phyloP scores from a whole-genome alignment of 2,888 invertebrate genomes.

The Cosmopolites sordidus region DNA sequence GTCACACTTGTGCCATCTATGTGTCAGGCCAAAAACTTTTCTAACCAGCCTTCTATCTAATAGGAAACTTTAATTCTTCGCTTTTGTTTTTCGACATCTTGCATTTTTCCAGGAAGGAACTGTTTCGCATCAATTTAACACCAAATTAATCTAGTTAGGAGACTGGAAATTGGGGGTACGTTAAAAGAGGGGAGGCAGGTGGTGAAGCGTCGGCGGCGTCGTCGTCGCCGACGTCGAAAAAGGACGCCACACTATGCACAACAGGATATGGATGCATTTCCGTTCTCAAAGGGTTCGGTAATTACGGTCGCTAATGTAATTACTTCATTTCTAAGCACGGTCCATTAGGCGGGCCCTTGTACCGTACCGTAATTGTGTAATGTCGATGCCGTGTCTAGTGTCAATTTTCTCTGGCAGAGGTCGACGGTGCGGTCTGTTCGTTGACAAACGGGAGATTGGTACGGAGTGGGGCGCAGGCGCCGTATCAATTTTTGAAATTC shows the following conservation, averaged over 20 bases:
- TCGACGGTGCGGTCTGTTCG: not conserved
- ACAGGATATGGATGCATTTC: constrained; percentile 70
- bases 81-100: no score
- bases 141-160: constrained; percentile 49
- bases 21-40: no score
- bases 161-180: not conserved
- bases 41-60: no score
- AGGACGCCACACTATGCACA: constrained; percentile 35
- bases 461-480: no score
- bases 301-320: constrained; percentile 65
- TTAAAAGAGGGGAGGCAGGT: constrained; percentile 10
- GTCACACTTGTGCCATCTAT: no score
- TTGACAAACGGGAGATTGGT: no score
- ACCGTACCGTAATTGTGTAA: constrained; percentile 47
- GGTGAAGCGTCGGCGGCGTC: constrained; percentile 12
- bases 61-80: no score
- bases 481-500: no score
- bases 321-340: constrained; percentile 54
- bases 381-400: constrained; percentile 38
- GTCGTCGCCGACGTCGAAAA: constrained; percentile 23
- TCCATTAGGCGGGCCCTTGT: constrained; percentile 50
- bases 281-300: constrained; percentile 59
- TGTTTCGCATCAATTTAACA: constrained; percentile 49
- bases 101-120: constrained; percentile 46
- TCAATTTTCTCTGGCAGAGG: constrained; percentile 12